Base-by-base conservation (phyloP, 2,113 vertebrate genomes). In the Lepus americanus region DNA sequence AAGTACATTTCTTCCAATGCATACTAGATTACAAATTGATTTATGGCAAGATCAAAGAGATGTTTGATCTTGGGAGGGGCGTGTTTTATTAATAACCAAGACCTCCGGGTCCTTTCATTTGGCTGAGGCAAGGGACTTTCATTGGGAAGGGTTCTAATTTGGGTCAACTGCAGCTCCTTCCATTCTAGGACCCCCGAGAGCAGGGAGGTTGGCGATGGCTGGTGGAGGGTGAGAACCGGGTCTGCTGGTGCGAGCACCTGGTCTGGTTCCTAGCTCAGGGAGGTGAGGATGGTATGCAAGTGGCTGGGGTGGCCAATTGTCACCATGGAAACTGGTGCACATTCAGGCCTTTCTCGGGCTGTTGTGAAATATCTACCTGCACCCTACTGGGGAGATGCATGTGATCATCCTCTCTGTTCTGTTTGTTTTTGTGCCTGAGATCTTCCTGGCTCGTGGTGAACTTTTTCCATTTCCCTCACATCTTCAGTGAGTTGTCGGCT, bases 61-160 rank as follows among this genome's bases (percentile, higher is more conserved):
- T 67, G 17, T 77, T 90, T 91, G 81, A 91, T 85, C 76, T 53
- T 74, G 64, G 70, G 92, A 55, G 70, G 55, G 73, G 10, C 8
- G 70, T 51, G 36, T 76, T 81, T 44, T 66, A 80, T 80, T 77
- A 78, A 12, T 82, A 88, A 64, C 79, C 67, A 96, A 94, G 73
- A 79, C 63, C 13, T 22, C 11, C n/a, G 53, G 23, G 12, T 89
- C 20, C 59, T 22, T 80, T 87, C 29, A 79, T 92, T 70, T 80
- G 86, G 51, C 66, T 90, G 19, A 90, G 14, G 51, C 33, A 11
- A 66, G 2, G 31, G 39, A 3, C 22, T 90, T 17, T 90, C 17
- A 29, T 73, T 89, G 9, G 36, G 44, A 53, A 1, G 17, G 10
- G 1, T 25, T 88, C 39, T 74, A 25, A 81, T 25, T 14, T 70